Evolutionary conservation across 1,140 invertebrate species (phyloP), one percentile per base, ranked within the genome.

Genomic region (Hyphantria cunea): DNA sequence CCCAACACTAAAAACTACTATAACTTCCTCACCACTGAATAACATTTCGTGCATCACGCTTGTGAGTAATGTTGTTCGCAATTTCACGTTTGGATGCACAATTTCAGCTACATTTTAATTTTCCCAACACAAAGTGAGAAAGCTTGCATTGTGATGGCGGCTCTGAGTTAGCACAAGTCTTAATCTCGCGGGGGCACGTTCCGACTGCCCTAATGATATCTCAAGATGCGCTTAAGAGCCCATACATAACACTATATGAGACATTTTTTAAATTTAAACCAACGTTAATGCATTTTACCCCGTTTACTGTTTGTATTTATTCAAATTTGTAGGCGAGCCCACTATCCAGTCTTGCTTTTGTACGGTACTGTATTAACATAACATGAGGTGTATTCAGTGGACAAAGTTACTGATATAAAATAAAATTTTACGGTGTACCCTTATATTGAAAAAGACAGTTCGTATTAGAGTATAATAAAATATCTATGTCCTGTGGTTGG

Each of bases 251-350:
- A 76, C 72, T 90, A 70, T 85, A 90, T 85, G 86, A 82, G 87
- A 89, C 87, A 76, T 90, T 90, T 90, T 90, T 86, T 80, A 90
- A 90, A 89, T 90, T 90, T 89, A 90, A 90, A 75, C 76, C 87
- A 84, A 85, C 83, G 70, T 76, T 90, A 89, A 90, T 89, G 87
- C 74, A 81, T 86, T 85, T 76, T 75, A 66, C 78, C 75, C 79
- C 81, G 85, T 84, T 87, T 86, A 84, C 80, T 82, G 85, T 86
- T 85, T 82, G 86, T 88, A 84, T 79, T 87, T 90, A 90, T 90
- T 87, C 80, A 89, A 88, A 89, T 86, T 84, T 87, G 82, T 86
- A 79, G 82, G 68, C 68, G 76, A 75, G 64, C 72, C 51, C 64
- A 85, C 84, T 83, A 84, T 82, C 76, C 78, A 58, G 76, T 66